Base-by-base conservation (phyloP, 2,797 vertebrate genomes). In the Chiloscyllium punctatum region DNA sequence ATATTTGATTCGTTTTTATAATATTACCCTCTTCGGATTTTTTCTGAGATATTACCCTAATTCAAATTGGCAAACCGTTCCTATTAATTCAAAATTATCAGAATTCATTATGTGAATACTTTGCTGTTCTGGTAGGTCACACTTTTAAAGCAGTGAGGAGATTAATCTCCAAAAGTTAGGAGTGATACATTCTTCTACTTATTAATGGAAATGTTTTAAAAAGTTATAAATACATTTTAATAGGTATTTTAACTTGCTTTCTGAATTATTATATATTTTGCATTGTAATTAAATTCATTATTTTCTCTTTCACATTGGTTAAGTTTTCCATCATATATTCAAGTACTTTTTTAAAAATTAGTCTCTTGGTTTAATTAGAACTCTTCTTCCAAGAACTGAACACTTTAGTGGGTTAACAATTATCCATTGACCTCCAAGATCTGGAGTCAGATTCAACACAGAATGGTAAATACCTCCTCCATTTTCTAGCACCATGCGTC, bases 81-180 rank as follows among this genome's bases (percentile, higher is more conserved):
- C 94, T 15, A 94, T 94, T 74, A 94, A 51, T 94, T 94, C 94
- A 33, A 33, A 94, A 94, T 74, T 94, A 94, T 53, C 94, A 74
- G 71, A 74, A 71, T 94, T 94, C 94, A 94, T 94, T 94, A 94
- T 74, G 94, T 94, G 74, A 94, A 74, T 94, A 48, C 13, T 72
- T 94, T 51, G 94, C 69, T 94, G 69, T 42, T 51, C 42, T 33
- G 6, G 69, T 94, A 74, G 94, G 69, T 94, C 94, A 94, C 48
- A 48, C 94, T 74, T 94, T 74, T 94, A 71, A 94, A 94, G 69
- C 21, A 94, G 94, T 21, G 23, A 53, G 42, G 53, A 74, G 94
- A 94, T 94, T 74, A 94, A 74, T 94, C 94, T 94, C 25, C 68
- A 94, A 37, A 71, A 94, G 92, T 27, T 94, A 37, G 66, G 37